Base-by-base conservation (phyloP, 2,113 vertebrate species). In the Porphyrio hochstetteri region DNA sequence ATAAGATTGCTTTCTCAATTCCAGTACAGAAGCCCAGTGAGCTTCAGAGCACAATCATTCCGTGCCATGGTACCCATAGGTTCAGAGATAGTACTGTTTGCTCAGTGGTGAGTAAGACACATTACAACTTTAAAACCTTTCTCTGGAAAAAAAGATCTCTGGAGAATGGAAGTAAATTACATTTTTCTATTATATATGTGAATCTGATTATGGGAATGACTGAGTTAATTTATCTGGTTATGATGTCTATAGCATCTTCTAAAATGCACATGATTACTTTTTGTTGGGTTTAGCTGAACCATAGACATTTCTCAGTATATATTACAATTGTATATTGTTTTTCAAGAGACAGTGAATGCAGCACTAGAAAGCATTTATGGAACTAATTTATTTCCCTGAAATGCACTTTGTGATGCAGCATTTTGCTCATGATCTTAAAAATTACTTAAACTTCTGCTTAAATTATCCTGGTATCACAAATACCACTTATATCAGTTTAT, bases 371-470 rank as follows among this genome's bases (percentile, higher is more conserved):
- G 82, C 90, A 87, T 88, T 93, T 86, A 95, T 20, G 17, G 72
- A 79, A 52, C 75, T 83, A 81, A 78, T 69, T 19, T 63, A 52
- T 88, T 86, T 93, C 50, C 75, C 75, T 93, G 88, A 93, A 95
- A 93, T 53, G 64, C 33, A 76, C 35, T 92, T 82, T 81, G 65
- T 71, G 76, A 79, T 91, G 35, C 65, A 68, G 35, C 31, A 56
- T 90, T 96, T 96, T 95, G 65, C 67, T 94, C 68, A 60, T 82
- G 14, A 95, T 96, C 83, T 88, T 93, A 86, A 84, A 92, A 95
- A 75, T 82, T 78, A 59, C 76, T 88, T 86, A 75, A 88, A 64
- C 55, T 81, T 92, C 56, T 77, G 46, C 83, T 91, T 88, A 33
- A 88, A 83, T 88, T 89, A 68, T 79, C 55, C 28, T 56, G 3